A percentile compares a stretch with the other conserved stretches of the same genome.
These are phyloP conservation scores for Brachypteracias leptosomus DNA, from an alignment of 2,113 vertebrate species.

Conservation along the genomic window DNA sequence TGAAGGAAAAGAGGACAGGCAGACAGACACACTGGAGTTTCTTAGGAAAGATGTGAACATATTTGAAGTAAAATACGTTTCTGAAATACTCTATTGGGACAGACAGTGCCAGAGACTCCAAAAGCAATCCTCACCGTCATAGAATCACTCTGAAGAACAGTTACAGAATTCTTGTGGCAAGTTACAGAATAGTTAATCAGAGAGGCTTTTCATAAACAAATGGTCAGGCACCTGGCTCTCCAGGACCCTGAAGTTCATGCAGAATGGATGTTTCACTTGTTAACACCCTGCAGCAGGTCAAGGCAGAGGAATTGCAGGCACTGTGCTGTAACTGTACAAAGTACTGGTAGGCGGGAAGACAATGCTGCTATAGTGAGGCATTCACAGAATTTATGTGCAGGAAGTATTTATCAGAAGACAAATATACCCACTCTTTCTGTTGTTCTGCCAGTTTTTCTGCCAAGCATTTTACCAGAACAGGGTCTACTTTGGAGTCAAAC, in stretches of 20 bases:
- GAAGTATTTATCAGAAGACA: constrained; percentile 64
- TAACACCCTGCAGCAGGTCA: background rate
- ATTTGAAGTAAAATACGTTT: background rate
- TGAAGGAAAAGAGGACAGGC: background rate
- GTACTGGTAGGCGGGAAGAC: background rate
- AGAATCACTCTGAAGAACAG: background rate
- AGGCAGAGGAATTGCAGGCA: background rate
- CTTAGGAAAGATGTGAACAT: background rate
- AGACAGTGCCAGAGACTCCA: background rate
- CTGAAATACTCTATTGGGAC: background rate
- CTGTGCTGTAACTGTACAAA: background rate
- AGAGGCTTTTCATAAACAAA: background rate
- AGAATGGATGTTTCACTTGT: fast-evolving
- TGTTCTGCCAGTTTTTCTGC: constrained; percentile 86
- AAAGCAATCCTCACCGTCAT: background rate
- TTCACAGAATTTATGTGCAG: background rate
- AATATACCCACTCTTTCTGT: constrained; percentile 68
- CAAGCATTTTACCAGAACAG: constrained; percentile 88
- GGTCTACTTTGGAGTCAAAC: constrained; percentile 90
- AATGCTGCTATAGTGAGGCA: background rate
- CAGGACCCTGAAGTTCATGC: background rate
- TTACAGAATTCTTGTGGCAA: background rate
- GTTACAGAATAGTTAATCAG: background rate
- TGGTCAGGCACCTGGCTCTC: background rate
- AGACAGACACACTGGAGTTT: background rate